Evolutionary conservation across 2,797 vertebrate species (phyloP), one percentile per base, ranked within the genome.

Genomic region (Apogon hyalosoma): DNA sequence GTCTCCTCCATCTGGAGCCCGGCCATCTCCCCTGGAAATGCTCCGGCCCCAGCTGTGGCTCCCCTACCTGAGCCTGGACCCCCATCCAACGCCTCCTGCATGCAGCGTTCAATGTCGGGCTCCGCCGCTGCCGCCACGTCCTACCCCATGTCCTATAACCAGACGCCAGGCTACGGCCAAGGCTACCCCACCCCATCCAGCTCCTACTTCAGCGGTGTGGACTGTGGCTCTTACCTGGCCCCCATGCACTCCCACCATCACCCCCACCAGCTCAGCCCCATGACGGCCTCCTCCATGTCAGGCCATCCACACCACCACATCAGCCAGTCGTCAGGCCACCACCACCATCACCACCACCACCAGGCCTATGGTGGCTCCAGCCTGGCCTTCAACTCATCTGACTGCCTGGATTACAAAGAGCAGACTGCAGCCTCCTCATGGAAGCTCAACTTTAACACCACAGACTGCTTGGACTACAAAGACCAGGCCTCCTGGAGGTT

Each of bases 391-490:
- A 98, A 97, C 92, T 96, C 97, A 54, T 95, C 97, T 24, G 98
- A 98, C 94, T 98, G 97, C 94, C 95, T 99, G 96, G 98, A 99
- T 96, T 99, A 99, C 95, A 99, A 99, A 95, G 98, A 98, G 85
- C 96, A 97, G 60, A 94, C 94, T 0, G 90, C 90, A 13, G 92
- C 96, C 11, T 94, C 97, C 71, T 96, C 97, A 14, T 99, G 97
- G 98, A 98, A 99, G 90, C 96, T 99, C 93, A 99, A 99, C 95
- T 99, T 99, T 90, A 99, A 98, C 83, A 92, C 97, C 52, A 93
- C 96, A n/a, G 98, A 99, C 93, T 98, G 98, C 92, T 96, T 99
- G 90, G 98, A 99, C 96, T 99, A 99, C 95, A 99, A 99, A 92
- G 98, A 99, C 93, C 98, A 98, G 94, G 93, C 97, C 11, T 98